Percentiles rank a stretch among this genome's conserved stretches.
Conservation (phyloP, 2,888 invertebrate genomes). For the Drosophila meridionalis region DNA sequence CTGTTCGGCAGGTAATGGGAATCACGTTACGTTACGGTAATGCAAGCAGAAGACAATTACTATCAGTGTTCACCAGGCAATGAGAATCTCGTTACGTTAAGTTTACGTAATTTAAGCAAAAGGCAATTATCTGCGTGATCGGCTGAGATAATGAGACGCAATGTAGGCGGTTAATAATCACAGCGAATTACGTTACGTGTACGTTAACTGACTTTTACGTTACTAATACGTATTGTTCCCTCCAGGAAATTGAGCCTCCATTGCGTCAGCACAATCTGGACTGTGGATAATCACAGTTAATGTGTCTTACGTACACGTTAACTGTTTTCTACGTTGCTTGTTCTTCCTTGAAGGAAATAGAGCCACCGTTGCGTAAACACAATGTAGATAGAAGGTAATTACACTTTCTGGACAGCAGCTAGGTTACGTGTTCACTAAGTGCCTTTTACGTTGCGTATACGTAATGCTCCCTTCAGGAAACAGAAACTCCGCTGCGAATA, state of each 20-base stretch:
- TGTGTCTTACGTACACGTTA: too few relatives aligned
- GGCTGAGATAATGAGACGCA: too few relatives aligned
- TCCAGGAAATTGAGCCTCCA: neutral
- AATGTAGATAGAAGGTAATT: neutral
- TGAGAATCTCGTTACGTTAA: too few relatives aligned
- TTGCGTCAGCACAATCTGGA: neutral
- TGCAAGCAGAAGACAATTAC: too few relatives aligned
- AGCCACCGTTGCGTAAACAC: neutral
- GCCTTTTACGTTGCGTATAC: neutral
- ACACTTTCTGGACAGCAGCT: neutral
- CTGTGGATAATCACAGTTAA: neutral
- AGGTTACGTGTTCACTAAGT: neutral
- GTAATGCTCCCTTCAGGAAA: neutral
- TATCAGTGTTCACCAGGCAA: too few relatives aligned
- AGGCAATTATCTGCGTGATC: too few relatives aligned
- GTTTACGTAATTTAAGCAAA: too few relatives aligned
- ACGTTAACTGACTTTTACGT: neutral
- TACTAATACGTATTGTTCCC: neutral
- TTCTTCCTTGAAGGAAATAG: neutral
- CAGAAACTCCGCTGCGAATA: neutral
- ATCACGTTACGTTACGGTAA: neutral
- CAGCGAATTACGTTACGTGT: too few relatives aligned
- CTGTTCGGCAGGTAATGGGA: neutral
- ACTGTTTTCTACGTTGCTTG: neutral
- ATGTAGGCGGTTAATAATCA: too few relatives aligned